phyloP scores from a whole-genome alignment of 2,797 vertebrate species.

The Pelodytes ibericus region DNA sequence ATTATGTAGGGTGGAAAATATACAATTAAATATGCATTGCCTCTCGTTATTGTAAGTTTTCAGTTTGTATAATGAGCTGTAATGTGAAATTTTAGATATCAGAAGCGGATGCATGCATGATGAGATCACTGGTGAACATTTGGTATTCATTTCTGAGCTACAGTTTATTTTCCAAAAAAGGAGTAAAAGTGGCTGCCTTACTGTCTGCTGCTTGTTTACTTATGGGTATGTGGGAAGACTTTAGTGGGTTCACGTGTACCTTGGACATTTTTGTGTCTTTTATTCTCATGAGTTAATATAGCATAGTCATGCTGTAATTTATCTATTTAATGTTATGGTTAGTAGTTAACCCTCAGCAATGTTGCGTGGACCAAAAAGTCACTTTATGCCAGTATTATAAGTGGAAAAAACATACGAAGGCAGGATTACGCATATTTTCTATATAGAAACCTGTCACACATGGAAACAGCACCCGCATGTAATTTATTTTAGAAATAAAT shows the following conservation, averaged over 20 bases:
- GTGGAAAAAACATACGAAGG: too few relatives aligned
- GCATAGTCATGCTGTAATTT: not conserved
- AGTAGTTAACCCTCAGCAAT: too few relatives aligned
- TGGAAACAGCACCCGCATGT: too few relatives aligned
- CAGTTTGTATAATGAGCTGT: not conserved
- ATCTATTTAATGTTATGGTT: too few relatives aligned
- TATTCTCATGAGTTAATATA: not conserved
- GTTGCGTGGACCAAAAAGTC: too few relatives aligned
- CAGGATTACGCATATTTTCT: too few relatives aligned
- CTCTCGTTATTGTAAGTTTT: not conserved
- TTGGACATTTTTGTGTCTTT: slow-evolving; percentile 5
- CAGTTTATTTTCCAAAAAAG: not conserved
- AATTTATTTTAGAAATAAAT: too few relatives aligned
- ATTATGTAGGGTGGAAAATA: slow-evolving; percentile 4
- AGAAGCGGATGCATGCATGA: not conserved
- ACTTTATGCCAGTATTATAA: too few relatives aligned
- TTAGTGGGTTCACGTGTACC: not conserved
- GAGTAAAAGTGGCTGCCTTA: not conserved
- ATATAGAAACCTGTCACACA: too few relatives aligned
- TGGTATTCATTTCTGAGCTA: not conserved
- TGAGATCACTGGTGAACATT: slow-evolving; percentile 7
- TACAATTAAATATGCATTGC: not conserved
- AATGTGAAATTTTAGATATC: not conserved
- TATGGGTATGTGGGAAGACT: not conserved
- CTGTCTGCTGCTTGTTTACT: not conserved